These are phyloP conservation scores for Hoplostethus atlanticus DNA, from an alignment of 2,797 vertebrate species.

Conservation along the genomic window DNA sequence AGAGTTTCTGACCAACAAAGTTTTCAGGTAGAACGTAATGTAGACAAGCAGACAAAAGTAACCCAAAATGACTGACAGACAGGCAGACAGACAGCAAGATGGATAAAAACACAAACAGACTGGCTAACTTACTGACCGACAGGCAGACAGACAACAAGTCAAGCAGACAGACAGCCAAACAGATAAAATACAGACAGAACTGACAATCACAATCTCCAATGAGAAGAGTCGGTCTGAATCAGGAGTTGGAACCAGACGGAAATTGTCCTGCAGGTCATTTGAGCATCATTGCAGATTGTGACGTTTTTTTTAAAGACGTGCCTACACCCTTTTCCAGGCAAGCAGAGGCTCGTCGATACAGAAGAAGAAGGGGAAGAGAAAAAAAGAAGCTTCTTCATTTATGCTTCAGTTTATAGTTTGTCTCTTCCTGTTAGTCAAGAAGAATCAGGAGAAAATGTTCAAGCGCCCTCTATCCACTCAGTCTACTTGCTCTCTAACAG, in stretches of 20 bases:
- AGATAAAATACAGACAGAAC: constrained; percentile 17
- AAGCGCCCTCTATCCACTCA: no score
- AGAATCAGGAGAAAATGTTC: no score
- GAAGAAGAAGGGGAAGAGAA: background rate
- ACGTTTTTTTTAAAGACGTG: constrained; percentile 73
- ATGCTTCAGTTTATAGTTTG: no score
- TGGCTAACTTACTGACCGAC: no score
- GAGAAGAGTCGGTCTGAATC: constrained; percentile 29
- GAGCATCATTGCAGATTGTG: constrained; percentile 80
- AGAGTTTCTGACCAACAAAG: no score
- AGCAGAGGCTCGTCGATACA: constrained; percentile 1
- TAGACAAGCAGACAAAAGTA: no score
- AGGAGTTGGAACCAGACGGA: background rate
- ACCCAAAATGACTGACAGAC: no score
- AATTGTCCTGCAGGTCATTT: background rate
- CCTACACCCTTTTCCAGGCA: constrained; percentile 63
- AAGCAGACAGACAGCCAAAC: constrained; percentile 11
- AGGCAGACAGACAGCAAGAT: background rate
- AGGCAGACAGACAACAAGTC: background rate
- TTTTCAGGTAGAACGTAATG: no score
- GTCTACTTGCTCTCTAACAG: no score
- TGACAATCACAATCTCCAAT: constrained; percentile 75
- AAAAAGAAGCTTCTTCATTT: no score
- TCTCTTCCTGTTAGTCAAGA: no score
- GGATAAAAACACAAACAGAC: background rate